Base-by-base conservation (phyloP, 2,113 vertebrate genomes). In the Spea bombifrons region DNA sequence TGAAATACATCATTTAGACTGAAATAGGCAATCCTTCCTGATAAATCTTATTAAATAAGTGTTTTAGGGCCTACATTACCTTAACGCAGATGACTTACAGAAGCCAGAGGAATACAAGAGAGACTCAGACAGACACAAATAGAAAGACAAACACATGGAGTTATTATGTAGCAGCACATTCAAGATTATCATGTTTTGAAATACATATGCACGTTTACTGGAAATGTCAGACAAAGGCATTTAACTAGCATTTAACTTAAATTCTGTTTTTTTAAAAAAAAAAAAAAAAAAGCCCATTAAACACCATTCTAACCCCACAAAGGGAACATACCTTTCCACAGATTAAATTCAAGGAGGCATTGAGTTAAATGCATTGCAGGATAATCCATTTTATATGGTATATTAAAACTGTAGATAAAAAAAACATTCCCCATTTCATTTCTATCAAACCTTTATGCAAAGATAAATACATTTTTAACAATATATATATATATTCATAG, bases 391-490 rank as follows among this genome's bases (percentile, higher is more conserved):
- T 59, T 59, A 13, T 13, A 59, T 30, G 30, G 55, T 59, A 59
- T 59, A 59, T 13, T 59, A 59, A 59, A 59, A 13, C 55, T 59
- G 15, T 7, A 59, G 55, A 13, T 59, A 59, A 13, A 59, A 13
- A 59, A 59, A 59, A 59, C 55, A 59, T 59, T 59, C 15, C 55
- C 55, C 55, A 59, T 59, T 45, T 12, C 47, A 86, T 90, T 91
- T 86, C 82, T 91, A 92, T 90, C 85, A 91, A 90, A 91, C 66
- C 85, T 88, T 87, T 90, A 90, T 85, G 88, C 84, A 92, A 93
- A 90, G 88, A 88, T 90, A 92, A 90, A 90, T 90, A 88, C 86
- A 76, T 82, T 84, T 88, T 66, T 85, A 88, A 73, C 85, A 92
- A 70, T 86, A 83, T 83, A 30, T 30, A 30, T 30, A 30, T 30